phyloP scores from a whole-genome alignment of 1,140 invertebrate species.

The Lerema accius region DNA sequence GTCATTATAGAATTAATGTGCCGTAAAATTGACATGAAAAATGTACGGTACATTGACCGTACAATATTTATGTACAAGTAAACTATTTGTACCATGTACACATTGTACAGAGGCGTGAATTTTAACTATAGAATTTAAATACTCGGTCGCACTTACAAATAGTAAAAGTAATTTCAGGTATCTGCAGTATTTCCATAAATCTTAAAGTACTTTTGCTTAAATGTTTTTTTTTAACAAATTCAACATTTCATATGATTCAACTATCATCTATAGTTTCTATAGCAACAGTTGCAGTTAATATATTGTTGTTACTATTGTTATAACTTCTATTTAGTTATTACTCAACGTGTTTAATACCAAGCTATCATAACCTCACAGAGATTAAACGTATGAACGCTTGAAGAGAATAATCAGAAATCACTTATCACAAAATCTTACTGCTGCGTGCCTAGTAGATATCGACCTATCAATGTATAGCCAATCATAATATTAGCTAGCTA shows the following conservation, averaged over 20 bases:
- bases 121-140: too few relatives aligned
- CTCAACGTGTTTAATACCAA: constrained; percentile 2
- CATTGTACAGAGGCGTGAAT: too few relatives aligned
- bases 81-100: neutral
- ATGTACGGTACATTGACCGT: constrained; percentile 4
- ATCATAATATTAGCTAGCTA: constrained; percentile 22
- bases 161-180: too few relatives aligned
- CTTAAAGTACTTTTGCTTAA: too few relatives aligned
- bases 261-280: too few relatives aligned
- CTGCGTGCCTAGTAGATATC: constrained; percentile 25
- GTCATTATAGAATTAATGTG: constrained; percentile 21
- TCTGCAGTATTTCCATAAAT: too few relatives aligned
- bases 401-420: constrained; percentile 24
- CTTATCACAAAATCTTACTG: constrained; percentile 27
- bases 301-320: too few relatives aligned
- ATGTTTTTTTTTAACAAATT: too few relatives aligned
- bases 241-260: too few relatives aligned
- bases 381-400: constrained; percentile 1
- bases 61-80: constrained; percentile 2
- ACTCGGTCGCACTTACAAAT: too few relatives aligned
- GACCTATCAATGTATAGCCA: constrained; percentile 12
- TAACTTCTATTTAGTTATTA: too few relatives aligned
- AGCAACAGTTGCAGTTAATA: too few relatives aligned
- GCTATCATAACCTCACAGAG: constrained; percentile 5
- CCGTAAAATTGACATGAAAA: constrained; percentile 21